phyloP scores from a whole-genome alignment of 2,113 vertebrate genomes.

The Tringa solitaria region DNA sequence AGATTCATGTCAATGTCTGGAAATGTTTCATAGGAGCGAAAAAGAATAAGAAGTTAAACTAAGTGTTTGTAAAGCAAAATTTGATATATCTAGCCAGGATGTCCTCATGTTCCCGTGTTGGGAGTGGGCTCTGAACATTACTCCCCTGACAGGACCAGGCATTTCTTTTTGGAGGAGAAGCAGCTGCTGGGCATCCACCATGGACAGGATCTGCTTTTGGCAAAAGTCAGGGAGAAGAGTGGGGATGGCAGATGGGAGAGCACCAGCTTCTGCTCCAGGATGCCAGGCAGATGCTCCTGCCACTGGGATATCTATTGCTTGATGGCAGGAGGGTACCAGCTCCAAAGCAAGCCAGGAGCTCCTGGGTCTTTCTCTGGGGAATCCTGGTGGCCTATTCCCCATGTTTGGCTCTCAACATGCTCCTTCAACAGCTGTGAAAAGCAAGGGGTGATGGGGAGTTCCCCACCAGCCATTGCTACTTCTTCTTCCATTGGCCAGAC shows the following conservation, averaged over 20 bases:
- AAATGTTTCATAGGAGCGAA: not conserved
- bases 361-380: not conserved
- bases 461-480: too few relatives aligned
- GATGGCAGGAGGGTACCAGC: not conserved
- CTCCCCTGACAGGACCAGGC: fast-evolving
- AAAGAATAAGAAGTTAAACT: not conserved
- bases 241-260: not conserved
- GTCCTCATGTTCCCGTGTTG: too few relatives aligned
- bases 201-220: not conserved
- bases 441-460: not conserved
- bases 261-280: not conserved
- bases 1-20: not conserved
- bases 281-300: not conserved
- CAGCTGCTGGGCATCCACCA: not conserved
- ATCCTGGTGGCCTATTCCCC: not conserved
- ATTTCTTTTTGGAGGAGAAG: not conserved
- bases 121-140: not conserved
- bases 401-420: not conserved
- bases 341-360: not conserved
- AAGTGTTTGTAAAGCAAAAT: not conserved
- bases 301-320: not conserved
- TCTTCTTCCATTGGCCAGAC: not conserved
- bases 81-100: not conserved
- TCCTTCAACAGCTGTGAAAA: not conserved
- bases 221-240: not conserved